Evolutionary conservation across 2,888 invertebrate species (phyloP).

Genomic region (Xestia sexstrigata): DNA sequence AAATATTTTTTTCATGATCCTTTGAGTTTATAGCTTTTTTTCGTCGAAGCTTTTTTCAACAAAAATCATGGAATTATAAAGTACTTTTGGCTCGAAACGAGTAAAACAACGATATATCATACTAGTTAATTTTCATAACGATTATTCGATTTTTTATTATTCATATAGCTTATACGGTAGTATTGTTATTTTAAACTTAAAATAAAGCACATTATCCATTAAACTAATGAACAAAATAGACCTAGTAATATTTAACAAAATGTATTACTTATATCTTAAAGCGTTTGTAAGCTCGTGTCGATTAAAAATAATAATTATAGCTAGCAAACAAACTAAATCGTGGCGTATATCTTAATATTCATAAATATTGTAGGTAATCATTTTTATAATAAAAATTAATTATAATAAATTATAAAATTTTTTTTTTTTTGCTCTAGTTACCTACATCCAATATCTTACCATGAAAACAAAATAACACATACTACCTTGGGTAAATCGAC

Average conservation of each 20-base stretch:
- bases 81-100: background rate
- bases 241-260: too few relatives aligned
- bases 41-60: background rate
- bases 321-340: too few relatives aligned
- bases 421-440: background rate
- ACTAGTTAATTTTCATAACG: background rate
- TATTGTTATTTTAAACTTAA: background rate
- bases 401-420: too few relatives aligned
- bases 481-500: constrained; percentile 45
- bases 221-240: background rate
- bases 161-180: too few relatives aligned
- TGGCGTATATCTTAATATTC: too few relatives aligned
- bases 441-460: constrained; percentile 5
- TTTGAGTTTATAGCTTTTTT: background rate
- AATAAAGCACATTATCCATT: background rate
- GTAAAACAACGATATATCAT: background rate
- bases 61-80: background rate
- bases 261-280: background rate
- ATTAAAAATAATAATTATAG: too few relatives aligned
- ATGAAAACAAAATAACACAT: constrained; percentile 6
- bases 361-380: too few relatives aligned
- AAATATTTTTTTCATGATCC: background rate
- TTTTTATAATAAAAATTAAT: too few relatives aligned
- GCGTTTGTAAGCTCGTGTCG: too few relatives aligned
- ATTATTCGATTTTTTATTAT: background rate